Base-by-base conservation (phyloP, 1,140 invertebrate genomes). In the Limonius californicus region DNA sequence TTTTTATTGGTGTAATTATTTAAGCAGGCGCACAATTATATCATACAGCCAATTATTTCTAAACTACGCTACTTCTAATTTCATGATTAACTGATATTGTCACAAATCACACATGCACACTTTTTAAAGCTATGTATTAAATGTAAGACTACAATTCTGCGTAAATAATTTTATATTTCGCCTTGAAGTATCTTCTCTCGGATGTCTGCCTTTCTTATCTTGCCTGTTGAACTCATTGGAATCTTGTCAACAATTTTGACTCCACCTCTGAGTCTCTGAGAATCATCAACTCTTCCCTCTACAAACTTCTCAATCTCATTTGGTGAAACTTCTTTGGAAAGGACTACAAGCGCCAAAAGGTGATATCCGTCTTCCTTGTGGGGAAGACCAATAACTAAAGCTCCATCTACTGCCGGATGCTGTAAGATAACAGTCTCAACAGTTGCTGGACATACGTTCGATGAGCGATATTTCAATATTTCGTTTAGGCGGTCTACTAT, bases 401-500 rank as follows among this genome's bases (percentile, higher is more conserved):
- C 86, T 63, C 89, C 87, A 27, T 77, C 70, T 1, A 93, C 81
- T 0, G 73, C 80, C 0, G 84, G 82, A 74, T 90, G 87, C 18
- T 77, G 74, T 1, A 83, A 67, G 6, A 93, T 77, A 4, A 90
- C 69, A 32, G 78, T 79, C 74, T 93, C 90, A 9, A 93, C 2
- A 14, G 15, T 11, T 1, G 21, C 27, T 21, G 80, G 81, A 2
- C 77, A 76, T 35, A 82, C 81, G 69, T 82, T 19, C 1, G 3
- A 55, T 6, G 7, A 23, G 23, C 15, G 80, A 57, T 85, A 89
- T 76, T 91, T 91, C 54, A 91, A 87, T 32, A 91, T 78, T 70
- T 90, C 88, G 66, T 90, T 91, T 20, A 89, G 75, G 53, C 90
- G 78, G 64, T 89, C 89, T 2, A 87, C 80, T 39, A 91, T 81